Percentiles rank a stretch among this genome's conserved stretches.
phyloP scores from a whole-genome alignment of 2,113 vertebrate genomes.

The Symphodus melops region DNA sequence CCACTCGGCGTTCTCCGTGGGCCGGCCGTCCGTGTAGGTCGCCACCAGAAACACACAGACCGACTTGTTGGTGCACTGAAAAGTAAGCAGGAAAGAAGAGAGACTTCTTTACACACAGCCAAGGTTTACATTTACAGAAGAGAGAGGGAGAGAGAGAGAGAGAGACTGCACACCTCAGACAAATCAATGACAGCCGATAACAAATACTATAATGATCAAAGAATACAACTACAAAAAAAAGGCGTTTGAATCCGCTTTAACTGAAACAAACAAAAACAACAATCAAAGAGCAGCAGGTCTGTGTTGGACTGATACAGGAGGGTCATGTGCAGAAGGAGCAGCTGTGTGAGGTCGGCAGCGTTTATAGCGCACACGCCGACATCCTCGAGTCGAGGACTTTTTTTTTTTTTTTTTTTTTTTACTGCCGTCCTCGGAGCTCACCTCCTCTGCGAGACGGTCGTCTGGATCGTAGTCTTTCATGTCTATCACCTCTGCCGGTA shows the following conservation, averaged over 20 bases:
- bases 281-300: too few relatives aligned
- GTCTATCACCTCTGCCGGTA: slow-evolving; percentile 84
- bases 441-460: slow-evolving; percentile 90
- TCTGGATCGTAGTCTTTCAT: slow-evolving; percentile 94
- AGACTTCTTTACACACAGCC: neutral
- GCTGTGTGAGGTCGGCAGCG: neutral
- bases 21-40: slow-evolving; percentile 90
- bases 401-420: neutral
- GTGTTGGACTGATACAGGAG: neutral
- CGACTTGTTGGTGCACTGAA: slow-evolving; percentile 82
- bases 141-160: too few relatives aligned
- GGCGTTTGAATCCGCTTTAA: too few relatives aligned
- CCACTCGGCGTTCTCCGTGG: slow-evolving; percentile 88
- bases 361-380: neutral
- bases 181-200: too few relatives aligned
- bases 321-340: neutral
- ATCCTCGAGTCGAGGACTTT: neutral
- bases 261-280: too few relatives aligned
- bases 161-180: too few relatives aligned
- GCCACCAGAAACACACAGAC: slow-evolving; percentile 92
- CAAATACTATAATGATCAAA: too few relatives aligned
- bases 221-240: too few relatives aligned
- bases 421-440: slow-evolving; percentile 59
- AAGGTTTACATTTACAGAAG: too few relatives aligned
- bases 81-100: slow-evolving; percentile 1